Percentiles rank a stretch among this genome's conserved stretches.
These are phyloP conservation scores for Caenorhabditis sp. DNA, from an alignment of 2,888 invertebrate genomes.

Conservation along the genomic window DNA sequence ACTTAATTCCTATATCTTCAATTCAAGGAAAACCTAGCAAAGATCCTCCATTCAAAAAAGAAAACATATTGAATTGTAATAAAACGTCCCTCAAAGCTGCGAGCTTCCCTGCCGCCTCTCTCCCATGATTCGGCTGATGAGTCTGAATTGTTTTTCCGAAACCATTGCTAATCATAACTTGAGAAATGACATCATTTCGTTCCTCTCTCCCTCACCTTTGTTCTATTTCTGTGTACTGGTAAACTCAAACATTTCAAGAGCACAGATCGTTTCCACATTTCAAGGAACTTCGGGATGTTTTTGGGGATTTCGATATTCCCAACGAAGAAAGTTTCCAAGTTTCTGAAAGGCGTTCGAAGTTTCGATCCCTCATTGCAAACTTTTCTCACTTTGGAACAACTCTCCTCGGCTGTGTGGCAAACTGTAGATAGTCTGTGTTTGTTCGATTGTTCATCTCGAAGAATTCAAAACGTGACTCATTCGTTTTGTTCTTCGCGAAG, in stretches of 20 bases:
- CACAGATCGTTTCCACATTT: constrained; percentile 22
- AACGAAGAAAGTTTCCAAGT: constrained; percentile 27
- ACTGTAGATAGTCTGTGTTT: constrained; percentile 40
- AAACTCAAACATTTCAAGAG: constrained; percentile 29
- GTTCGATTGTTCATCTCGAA: constrained; percentile 23
- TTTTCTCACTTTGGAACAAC: constrained; percentile 39
- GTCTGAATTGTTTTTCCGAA: constrained; percentile 5
- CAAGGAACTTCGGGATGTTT: constrained; percentile 31
- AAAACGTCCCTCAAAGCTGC: constrained; percentile 43
- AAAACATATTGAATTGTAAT: constrained; percentile 45
- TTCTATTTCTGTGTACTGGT: constrained; percentile 3
- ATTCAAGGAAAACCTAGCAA: constrained; percentile 21
- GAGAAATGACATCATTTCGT: constrained; percentile 30
- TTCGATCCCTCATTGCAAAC: background rate
- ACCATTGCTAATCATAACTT: constrained; percentile 35
- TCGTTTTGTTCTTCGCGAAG: background rate
- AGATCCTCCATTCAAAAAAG: constrained; percentile 59
- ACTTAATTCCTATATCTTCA: background rate
- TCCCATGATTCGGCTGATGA: constrained; percentile 36
- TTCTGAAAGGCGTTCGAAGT: background rate
- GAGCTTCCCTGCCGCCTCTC: constrained; percentile 27
- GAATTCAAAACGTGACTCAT: constrained; percentile 41
- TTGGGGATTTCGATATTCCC: constrained; percentile 29
- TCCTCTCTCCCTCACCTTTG: constrained; percentile 9
- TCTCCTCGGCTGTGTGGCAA: constrained; percentile 29